Evolutionary conservation across 35 echinoderm and acorn worm genomes (phyloP), one percentile per base, ranked within the genome.

Genomic region (Stichopus chloronotus): DNA sequence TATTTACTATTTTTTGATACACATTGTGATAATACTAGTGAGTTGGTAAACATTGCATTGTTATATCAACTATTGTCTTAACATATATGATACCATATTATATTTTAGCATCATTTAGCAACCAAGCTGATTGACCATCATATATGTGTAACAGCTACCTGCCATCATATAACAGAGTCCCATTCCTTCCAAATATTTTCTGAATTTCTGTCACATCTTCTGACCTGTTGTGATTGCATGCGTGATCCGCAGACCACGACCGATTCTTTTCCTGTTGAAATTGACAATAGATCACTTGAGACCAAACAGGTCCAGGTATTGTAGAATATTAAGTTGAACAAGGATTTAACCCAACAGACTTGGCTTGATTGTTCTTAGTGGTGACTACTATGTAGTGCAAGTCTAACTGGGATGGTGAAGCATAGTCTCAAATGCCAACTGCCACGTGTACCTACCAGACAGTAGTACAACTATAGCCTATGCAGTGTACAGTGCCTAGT

Each of bases 111-210:
- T 43, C 30, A 43, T 3, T 3, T 43, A 43, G 30, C 30, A 43
- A 43, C 30, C 30, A 43, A 43, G 30, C 30, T 43, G 30, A 43
- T 43, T 43, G 30, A 43, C 30, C 3, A 43, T 43, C 30, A 43
- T 43, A 43, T 43, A 43, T 43, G 30, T 43, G 30, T 43, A 43
- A 1, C 30, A 43, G 30, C 53, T 76, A 91, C 88, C 88, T 91
- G 24, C 71, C 88, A 91, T 91, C 88, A 56, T 91, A 91, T 9
- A 91, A 53, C 22, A 91, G 88, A 20, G 53, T 91, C 17, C 88
- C 88, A 57, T 91, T 59, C 52, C 13, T 52, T 14, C 68, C 88
- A 76, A 53, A 88, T 53, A 91, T 91, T n/a, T 54, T 56, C 30
- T 91, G 88, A 52, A 78, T 78, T 5, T 76, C 63, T 20, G 72